A percentile compares a stretch with the other conserved stretches of the same genome.
Conservation (phyloP, 2,888 invertebrate genomes). For the Erynnis tages region DNA sequence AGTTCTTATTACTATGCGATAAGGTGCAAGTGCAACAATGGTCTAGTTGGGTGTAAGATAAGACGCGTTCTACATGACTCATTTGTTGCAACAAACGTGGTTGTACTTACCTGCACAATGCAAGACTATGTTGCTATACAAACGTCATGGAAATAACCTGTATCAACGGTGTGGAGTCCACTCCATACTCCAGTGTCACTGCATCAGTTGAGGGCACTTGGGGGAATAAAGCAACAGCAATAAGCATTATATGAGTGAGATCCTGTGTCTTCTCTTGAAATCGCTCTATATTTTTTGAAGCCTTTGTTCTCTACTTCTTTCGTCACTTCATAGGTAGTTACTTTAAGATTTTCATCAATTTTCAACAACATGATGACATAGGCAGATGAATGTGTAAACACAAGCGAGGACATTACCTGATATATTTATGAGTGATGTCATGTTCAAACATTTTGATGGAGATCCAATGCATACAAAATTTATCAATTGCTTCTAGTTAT, state of each 20-base stretch:
- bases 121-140: background rate
- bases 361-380: background rate
- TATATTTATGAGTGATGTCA: constrained; percentile 6
- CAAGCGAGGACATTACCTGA: background rate
- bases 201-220: too few relatives aligned
- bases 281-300: too few relatives aligned
- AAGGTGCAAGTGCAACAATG: constrained; percentile 12
- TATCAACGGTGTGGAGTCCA: too few relatives aligned
- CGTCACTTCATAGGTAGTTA: too few relatives aligned
- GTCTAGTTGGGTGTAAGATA: constrained; percentile 22
- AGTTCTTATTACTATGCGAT: background rate
- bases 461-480: background rate
- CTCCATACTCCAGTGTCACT: too few relatives aligned
- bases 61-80: constrained; percentile 28
- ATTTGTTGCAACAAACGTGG: constrained; percentile 28
- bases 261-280: too few relatives aligned
- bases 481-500: too few relatives aligned
- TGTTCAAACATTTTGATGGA: constrained; percentile 5
- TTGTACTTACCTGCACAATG: constrained; percentile 1
- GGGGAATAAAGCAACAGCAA: too few relatives aligned
- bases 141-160: background rate
- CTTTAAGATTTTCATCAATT: background rate
- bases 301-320: too few relatives aligned
- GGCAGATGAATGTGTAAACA: background rate
- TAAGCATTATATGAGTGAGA: too few relatives aligned